phyloP scores from a whole-genome alignment of 1,140 invertebrate genomes.

The Octopus sinensis region DNA sequence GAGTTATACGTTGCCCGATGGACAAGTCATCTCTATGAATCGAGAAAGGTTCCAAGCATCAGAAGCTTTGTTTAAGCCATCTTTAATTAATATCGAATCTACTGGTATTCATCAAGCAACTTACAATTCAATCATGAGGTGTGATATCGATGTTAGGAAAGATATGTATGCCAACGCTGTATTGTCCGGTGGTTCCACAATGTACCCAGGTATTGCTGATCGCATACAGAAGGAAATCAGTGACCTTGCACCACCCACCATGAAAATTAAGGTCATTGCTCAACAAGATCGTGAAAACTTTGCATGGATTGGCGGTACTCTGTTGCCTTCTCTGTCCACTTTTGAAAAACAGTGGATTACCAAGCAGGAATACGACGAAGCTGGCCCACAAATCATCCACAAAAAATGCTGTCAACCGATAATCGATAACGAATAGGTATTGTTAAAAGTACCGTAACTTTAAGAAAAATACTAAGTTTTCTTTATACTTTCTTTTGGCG shows the following conservation, averaged over 20 bases:
- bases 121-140: conserved; percentile 79
- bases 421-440: no score
- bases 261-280: conserved; percentile 46
- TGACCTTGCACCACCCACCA: conserved; percentile 57
- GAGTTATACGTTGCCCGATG: conserved; percentile 60
- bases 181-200: conserved; percentile 82
- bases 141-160: conserved; percentile 76
- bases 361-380: conserved; percentile 79
- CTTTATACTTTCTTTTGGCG: no score
- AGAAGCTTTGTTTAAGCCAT: conserved; percentile 61
- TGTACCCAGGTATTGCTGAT: conserved; percentile 65
- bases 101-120: conserved; percentile 63
- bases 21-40: conserved; percentile 54
- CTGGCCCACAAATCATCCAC: conserved; percentile 75
- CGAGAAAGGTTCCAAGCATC: conserved; percentile 58
- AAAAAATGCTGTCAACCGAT: conserved; percentile 58
- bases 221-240: conserved; percentile 57
- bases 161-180: conserved; percentile 89
- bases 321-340: conserved; percentile 65
- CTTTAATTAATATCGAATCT: conserved; percentile 69
- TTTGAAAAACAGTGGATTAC: conserved; percentile 67
- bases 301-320: conserved; percentile 58
- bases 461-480: no score
- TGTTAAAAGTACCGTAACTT: no score
- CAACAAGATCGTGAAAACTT: conserved; percentile 55